Base-by-base conservation (phyloP, 2,113 vertebrate genomes). In the Coptodon rendalli region DNA sequence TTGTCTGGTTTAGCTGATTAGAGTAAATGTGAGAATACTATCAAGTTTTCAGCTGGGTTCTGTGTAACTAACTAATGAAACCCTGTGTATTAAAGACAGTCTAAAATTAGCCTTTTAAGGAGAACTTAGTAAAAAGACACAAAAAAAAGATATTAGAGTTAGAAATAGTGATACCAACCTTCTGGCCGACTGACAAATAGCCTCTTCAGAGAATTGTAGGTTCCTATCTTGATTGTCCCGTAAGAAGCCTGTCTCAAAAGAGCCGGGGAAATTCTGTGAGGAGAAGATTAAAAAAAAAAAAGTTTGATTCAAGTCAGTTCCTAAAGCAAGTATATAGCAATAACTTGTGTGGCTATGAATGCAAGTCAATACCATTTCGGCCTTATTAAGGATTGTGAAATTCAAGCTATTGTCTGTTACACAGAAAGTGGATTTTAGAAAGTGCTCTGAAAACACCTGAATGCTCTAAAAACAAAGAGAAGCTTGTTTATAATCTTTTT, bases 221-320 rank as follows among this genome's bases (percentile, higher is more conserved):
- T 99, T 57, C 98, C 98, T 3, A 99, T 99, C 96, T 99, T 99
- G 92, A 99, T 99, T 76, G 98, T 99, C 87, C 98, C 98, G 1
- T 99, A 99, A 0, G 98, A 99, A 0, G 98, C 98, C 91, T 99
- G 98, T 66, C 98, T 96, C 84, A 99, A 92, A 71, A 99, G 94
- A 0, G 98, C 98, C 0, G 98, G 98, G 3, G 98, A 98, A 9
- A 99, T 99, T 94, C 98, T 99, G 93, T 22, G 59, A 61, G 34
- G 29, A 19, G 29, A 36, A 63, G 59, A 63, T 81, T 27, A 27
- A 4, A 57, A n/a, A 1, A 82, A 22, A 4, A 50, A 54, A 27
- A 0, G 38, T 78, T 19, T 24, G 5, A 17, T 50, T 29, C 16
- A 50, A 19, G 40, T 78, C 16, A 6, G 10, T 78, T n/a, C 43